A percentile compares a stretch with the other conserved stretches of the same genome.
Conservation (phyloP, 2,888 invertebrate species). For the Aphidius colemani region DNA sequence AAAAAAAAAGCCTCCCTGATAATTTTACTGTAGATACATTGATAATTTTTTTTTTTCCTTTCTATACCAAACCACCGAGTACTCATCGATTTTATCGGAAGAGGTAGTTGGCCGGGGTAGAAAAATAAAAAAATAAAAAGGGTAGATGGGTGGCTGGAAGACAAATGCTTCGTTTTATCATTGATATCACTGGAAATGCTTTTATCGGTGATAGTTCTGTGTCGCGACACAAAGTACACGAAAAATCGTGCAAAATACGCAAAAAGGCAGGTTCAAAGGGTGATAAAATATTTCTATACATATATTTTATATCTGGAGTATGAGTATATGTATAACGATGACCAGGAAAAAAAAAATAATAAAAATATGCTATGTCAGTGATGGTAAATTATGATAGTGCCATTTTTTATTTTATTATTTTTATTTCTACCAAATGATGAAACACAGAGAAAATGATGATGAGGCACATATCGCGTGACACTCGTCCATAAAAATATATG, state of each 20-base stretch:
- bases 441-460: slow-evolving; percentile 31
- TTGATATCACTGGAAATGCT: slow-evolving; percentile 41
- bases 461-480: slow-evolving; percentile 19
- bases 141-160: slow-evolving; percentile 24
- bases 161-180: slow-evolving; percentile 40
- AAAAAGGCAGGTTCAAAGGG: slow-evolving; percentile 8
- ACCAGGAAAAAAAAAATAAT: neutral
- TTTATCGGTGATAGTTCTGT: slow-evolving; percentile 40
- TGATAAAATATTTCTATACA: neutral
- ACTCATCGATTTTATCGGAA: slow-evolving; percentile 38
- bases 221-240: slow-evolving; percentile 19
- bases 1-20: slow-evolving; percentile 2
- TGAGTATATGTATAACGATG: no score
- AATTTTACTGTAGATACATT: neutral
- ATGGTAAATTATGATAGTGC: slow-evolving; percentile 39
- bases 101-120: slow-evolving; percentile 19
- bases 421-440: slow-evolving; percentile 29
- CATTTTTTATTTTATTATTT: neutral
- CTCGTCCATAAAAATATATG: neutral
- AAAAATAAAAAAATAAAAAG: slow-evolving; percentile 18
- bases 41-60: neutral
- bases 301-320: neutral
- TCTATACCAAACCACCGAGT: slow-evolving; percentile 10
- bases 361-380: slow-evolving; percentile 39
- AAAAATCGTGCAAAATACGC: slow-evolving; percentile 8